A percentile compares a stretch with the other conserved stretches of the same genome.
These are phyloP conservation scores for Brachionus angularis DNA, from an alignment of 1,140 invertebrate species.

Conservation along the genomic window DNA sequence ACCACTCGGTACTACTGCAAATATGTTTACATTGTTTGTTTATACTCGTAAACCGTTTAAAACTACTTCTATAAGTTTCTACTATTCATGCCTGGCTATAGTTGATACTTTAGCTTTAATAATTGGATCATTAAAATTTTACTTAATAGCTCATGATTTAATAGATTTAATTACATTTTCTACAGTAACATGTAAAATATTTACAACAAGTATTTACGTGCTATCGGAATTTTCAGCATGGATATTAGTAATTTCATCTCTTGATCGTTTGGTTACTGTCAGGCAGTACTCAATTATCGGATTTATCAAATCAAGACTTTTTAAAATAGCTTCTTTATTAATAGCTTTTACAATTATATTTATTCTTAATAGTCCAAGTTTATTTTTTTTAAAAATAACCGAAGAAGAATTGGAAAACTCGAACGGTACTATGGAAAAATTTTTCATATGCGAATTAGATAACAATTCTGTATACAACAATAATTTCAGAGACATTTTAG, in stretches of 20 bases:
- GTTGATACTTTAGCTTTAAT: not conserved
- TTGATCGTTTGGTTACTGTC: conserved; percentile 8
- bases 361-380: conserved; percentile 4
- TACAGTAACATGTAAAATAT: conserved; percentile 1
- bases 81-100: conserved; percentile 15
- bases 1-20: conserved; percentile 14
- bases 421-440: not conserved
- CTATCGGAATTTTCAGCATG: conserved; percentile 29
- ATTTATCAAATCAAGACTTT: conserved; percentile 6
- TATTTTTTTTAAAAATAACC: conserved; percentile 12
- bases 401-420: not conserved
- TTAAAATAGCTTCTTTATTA: not conserved
- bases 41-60: conserved; percentile 12
- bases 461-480: not conserved
- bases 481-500: not conserved
- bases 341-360: not conserved
- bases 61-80: conserved; percentile 9
- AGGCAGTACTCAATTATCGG: not conserved
- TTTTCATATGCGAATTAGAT: not conserved
- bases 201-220: not conserved
- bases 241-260: not conserved
- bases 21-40: conserved; percentile 5
- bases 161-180: not conserved
- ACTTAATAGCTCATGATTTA: not conserved
- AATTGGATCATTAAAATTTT: conserved; percentile 17